Percentiles rank a stretch among this genome's conserved stretches.
Conservation (phyloP, 2,888 invertebrate genomes). For the Cyclophora punctaria region DNA sequence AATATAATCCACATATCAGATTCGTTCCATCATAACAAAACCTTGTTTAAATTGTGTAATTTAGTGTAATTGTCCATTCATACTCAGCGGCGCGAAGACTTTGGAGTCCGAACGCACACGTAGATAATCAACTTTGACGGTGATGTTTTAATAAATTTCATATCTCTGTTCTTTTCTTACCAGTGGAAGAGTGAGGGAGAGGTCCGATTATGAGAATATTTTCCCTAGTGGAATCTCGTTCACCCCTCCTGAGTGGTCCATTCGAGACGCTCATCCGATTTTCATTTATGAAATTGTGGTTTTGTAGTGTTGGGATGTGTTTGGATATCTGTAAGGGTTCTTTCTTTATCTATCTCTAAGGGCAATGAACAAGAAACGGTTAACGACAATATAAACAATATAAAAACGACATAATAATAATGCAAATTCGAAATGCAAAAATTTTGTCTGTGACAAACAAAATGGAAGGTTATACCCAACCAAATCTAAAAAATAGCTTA, state of each 20-base stretch:
- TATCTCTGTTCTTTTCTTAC: conserved; percentile 31
- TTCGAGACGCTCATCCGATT: conserved; percentile 56
- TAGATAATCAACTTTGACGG: conserved; percentile 50
- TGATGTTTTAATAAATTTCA: conserved; percentile 56
- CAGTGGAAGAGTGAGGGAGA: conserved; percentile 18
- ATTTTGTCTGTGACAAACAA: too few species aligned
- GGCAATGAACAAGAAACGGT: too few species aligned
- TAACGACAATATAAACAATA: too few species aligned
- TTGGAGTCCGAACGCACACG: conserved; percentile 50
- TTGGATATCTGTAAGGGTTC: too few species aligned
- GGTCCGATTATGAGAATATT: conserved; percentile 23
- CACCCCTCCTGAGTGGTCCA: conserved; percentile 33
- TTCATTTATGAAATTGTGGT: conserved; percentile 42
- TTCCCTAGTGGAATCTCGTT: conserved; percentile 29
- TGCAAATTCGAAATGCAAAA: too few species aligned
- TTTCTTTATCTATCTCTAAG: too few species aligned
- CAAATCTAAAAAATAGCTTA: too few species aligned
- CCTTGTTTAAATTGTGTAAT: conserved; percentile 52
- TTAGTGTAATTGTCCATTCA: conserved; percentile 53
- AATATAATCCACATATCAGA: conserved; percentile 23
- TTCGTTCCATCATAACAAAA: conserved; percentile 31
- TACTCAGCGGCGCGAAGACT: conserved; percentile 34
- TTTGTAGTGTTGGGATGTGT: conserved; percentile 21
- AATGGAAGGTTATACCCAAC: too few species aligned
- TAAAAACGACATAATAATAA: too few species aligned